Base-by-base conservation (phyloP, 2,113 vertebrate genomes). In the Mionectes macconnelli region DNA sequence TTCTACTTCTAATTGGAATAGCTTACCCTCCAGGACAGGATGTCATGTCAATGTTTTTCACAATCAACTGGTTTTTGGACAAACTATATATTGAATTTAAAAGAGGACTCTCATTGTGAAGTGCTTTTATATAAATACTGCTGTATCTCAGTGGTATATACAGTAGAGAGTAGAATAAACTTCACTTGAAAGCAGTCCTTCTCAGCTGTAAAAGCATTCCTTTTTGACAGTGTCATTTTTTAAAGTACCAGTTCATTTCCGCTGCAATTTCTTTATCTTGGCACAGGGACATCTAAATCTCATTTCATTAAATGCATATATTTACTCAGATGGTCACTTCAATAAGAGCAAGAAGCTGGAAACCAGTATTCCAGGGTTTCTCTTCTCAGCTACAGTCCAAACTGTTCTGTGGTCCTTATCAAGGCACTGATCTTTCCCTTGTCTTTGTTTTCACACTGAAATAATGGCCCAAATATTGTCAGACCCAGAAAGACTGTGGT, bases 301-400 rank as follows among this genome's bases (percentile, higher is more conserved):
- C 31, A 68, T 85, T 88, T 90, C 40, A 75, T 86, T 96, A 35
- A 91, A 84, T 63, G 23, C n/a, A 75, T 56, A 7, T 78, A 77
- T 94, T 94, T 92, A 89, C 30, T 96, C 83, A 92, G 83, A 87
- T 57, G 84, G 84, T 56, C 59, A 44, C n/a, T 70, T 88, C 72
- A 86, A 14, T 81, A 72, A 50, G 4, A 77, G 5, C 39, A 86
- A 75, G 68, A 88, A 18, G 10, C 18, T 90, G 55, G 56, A 92
- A 90, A 84, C 7, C 9, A 14, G 20, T 68, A 53, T 55, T 86
- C 44, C 47, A 92, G 18, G 10, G 19, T 53, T 92, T 75, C 14
- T 21, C 56, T 74, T 81, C 73, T 60, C 56, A 93, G 53, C 5
- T 73, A 56, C 53, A 76, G 59, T 59, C 52, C 23, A 59, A 64